Evolutionary conservation across 2,113 vertebrate genomes (phyloP).

Genomic region (Gasterosteus aculeatus): DNA sequence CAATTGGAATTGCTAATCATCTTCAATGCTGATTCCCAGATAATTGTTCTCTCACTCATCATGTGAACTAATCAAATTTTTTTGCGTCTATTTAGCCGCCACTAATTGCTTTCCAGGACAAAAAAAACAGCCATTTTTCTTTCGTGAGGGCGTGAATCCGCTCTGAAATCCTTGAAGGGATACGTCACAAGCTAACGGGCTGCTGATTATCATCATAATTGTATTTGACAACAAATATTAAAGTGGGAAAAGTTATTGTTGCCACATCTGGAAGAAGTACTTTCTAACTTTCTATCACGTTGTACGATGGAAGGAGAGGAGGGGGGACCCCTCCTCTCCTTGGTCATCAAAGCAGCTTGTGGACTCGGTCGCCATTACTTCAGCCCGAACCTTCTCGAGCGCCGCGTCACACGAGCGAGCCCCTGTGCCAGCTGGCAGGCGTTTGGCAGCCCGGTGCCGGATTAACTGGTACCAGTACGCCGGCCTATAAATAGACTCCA

Average conservation of each 20-base stretch:
- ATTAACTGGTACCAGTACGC: constrained; percentile 80
- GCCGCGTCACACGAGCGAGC: constrained; percentile 10
- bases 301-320: neutral
- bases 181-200: constrained; percentile 11
- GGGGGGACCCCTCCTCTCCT: too few species aligned
- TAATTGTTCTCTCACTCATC: constrained; percentile 66
- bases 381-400: constrained; percentile 56
- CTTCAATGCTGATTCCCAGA: constrained; percentile 69
- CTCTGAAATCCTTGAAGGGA: constrained; percentile 31
- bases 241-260: constrained; percentile 10
- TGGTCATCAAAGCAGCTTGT: constrained; percentile 57
- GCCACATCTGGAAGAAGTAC: neutral
- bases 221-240: constrained; percentile 27
- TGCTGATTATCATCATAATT: constrained; percentile 39
- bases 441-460: constrained; percentile 76
- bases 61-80: constrained; percentile 54
- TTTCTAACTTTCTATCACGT: constrained; percentile 8
- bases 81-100: constrained; percentile 53
- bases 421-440: constrained; percentile 72
- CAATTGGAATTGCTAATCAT: constrained; percentile 72
- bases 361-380: constrained; percentile 50
- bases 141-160: constrained; percentile 31
- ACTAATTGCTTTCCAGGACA: constrained; percentile 47
- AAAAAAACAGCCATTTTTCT: constrained; percentile 13
- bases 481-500: constrained; percentile 77